These are phyloP conservation scores for Trichogramma dendrolimi DNA, from an alignment of 2,888 invertebrate species.

Conservation along the genomic window DNA sequence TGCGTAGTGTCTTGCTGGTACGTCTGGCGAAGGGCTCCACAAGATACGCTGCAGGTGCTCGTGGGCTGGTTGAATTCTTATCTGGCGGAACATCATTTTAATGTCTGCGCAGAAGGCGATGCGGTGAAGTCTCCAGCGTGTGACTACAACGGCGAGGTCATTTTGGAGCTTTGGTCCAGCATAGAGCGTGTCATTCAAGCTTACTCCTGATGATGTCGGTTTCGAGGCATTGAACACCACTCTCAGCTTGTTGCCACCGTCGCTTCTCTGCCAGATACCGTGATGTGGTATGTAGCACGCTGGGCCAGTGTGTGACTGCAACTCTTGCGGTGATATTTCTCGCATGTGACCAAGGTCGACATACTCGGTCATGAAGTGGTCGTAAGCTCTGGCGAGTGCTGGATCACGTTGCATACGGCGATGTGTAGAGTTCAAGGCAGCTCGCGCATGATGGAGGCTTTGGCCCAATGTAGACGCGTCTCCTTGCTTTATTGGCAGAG, in stretches of 20 bases:
- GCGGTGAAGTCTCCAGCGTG: not conserved
- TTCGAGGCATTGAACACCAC: not conserved
- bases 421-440: no score
- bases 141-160: not conserved
- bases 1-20: not conserved
- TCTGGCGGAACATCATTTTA: not conserved
- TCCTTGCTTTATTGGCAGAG: no score
- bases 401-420: no score
- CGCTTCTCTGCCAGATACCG: not conserved
- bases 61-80: not conserved
- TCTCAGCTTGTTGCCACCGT: no score
- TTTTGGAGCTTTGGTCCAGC: conserved; percentile 1
- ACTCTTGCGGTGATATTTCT: not conserved
- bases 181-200: not conserved
- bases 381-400: no score
- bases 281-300: not conserved
- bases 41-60: conserved; percentile 1
- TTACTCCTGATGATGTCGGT: not conserved
- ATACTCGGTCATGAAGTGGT: no score
- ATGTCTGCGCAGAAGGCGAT: not conserved
- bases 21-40: not conserved
- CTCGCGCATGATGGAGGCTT: no score
- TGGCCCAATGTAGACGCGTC: no score
- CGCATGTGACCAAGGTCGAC: no score
- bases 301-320: not conserved